phyloP scores from a whole-genome alignment of 2,888 invertebrate genomes.

The Melinaea marsaeus region DNA sequence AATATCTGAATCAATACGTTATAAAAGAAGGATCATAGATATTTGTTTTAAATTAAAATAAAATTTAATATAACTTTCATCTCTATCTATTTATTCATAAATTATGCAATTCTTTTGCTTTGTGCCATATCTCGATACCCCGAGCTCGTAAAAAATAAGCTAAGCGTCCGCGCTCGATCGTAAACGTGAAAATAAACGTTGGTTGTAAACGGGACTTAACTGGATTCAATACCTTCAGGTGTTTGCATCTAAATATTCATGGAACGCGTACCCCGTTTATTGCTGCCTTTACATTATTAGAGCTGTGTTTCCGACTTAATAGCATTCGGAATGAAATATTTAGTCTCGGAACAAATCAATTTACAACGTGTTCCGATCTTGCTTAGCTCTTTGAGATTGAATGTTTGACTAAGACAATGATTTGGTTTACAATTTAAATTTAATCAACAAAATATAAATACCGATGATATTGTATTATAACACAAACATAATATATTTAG shows the following conservation, averaged over 20 bases:
- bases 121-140: slow-evolving; percentile 17
- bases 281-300: slow-evolving; percentile 29
- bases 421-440: not conserved
- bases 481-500: too few species aligned
- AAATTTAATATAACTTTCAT: too few species aligned
- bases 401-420: not conserved
- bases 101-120: slow-evolving; percentile 6
- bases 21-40: too few species aligned
- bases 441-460: too few species aligned
- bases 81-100: not conserved
- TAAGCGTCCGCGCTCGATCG: slow-evolving; percentile 60
- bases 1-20: too few species aligned
- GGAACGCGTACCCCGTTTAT: slow-evolving; percentile 29
- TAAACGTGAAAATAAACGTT: slow-evolving; percentile 63
- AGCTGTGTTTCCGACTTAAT: slow-evolving; percentile 24
- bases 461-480: too few species aligned
- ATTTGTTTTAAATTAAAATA: too few species aligned
- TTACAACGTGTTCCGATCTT: slow-evolving; percentile 7
- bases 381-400: not conserved
- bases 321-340: slow-evolving; percentile 13
- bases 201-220: slow-evolving; percentile 46
- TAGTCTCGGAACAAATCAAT: slow-evolving; percentile 21
- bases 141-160: slow-evolving; percentile 59
- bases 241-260: slow-evolving; percentile 37
- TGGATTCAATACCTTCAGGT: slow-evolving; percentile 38